phyloP scores from a whole-genome alignment of 1,140 invertebrate genomes.

The Metopolophium dirhodum region DNA sequence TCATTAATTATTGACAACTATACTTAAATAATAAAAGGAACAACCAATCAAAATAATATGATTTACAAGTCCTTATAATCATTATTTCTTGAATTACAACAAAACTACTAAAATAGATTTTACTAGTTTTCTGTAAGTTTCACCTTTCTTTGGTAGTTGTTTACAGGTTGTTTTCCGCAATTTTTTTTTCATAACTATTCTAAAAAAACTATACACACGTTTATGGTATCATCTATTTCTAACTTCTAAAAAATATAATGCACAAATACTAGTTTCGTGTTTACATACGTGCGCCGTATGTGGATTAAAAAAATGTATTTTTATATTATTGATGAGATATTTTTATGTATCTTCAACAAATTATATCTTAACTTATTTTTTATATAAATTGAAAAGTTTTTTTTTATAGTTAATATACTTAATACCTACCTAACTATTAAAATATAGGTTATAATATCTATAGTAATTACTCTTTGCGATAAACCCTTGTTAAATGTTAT shows the following conservation, averaged over 20 bases:
- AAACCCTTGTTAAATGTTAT: background rate
- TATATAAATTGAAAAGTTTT: background rate
- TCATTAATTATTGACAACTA: background rate
- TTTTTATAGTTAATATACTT: background rate
- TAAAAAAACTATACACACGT: background rate
- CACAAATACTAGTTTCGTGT: background rate
- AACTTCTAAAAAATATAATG: background rate
- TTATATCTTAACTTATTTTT: background rate
- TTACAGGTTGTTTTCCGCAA: background rate
- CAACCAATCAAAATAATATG: background rate
- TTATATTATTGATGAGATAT: background rate
- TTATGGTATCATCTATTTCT: background rate
- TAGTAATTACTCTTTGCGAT: background rate
- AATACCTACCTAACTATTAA: background rate
- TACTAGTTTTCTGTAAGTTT: background rate
- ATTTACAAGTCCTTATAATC: background rate
- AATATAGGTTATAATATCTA: background rate
- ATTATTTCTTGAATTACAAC: background rate
- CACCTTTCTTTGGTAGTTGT: background rate
- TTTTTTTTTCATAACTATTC: background rate
- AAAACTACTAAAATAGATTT: background rate
- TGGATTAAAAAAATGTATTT: background rate
- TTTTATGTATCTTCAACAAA: background rate
- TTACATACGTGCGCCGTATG: no score
- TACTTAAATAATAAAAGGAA: no score